Conservation (phyloP, 2,113 vertebrate genomes). For the Glareola pratincola region DNA sequence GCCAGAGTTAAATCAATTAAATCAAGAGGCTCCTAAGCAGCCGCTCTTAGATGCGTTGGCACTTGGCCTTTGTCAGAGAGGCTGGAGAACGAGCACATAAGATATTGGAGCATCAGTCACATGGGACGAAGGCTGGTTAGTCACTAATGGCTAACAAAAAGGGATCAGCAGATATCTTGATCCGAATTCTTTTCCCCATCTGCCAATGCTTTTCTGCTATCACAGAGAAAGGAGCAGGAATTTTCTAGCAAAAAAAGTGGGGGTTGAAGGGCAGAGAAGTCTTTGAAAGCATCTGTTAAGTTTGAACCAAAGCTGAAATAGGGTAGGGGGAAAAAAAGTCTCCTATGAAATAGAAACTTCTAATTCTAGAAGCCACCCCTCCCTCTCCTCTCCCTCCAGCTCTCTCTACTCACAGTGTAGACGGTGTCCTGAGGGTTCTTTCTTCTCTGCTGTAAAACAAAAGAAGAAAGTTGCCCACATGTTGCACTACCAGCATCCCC, state of each 20-base stretch:
- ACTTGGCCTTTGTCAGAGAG: not conserved
- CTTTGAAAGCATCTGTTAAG: not conserved
- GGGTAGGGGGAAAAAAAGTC: accelerated
- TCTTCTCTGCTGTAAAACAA: conserved; percentile 65
- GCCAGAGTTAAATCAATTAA: not conserved
- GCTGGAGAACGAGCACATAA: not conserved
- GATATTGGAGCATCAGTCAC: not conserved
- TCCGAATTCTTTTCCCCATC: not conserved
- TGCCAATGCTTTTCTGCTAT: not conserved
- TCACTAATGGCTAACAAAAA: not conserved
- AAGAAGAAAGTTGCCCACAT: not conserved
- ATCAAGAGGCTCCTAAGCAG: not conserved
- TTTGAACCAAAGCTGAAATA: not conserved
- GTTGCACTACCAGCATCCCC: not conserved
- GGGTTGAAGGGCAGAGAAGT: not conserved
- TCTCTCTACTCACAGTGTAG: conserved; percentile 73
- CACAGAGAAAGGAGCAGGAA: not conserved
- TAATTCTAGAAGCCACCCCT: not conserved
- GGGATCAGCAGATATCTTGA: not conserved
- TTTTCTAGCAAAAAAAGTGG: not conserved
- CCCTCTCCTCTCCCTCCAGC: not conserved
- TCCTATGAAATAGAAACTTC: not conserved
- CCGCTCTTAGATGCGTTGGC: not conserved
- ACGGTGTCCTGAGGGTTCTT: conserved; percentile 69
- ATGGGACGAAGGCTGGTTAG: accelerated